Conservation (phyloP, 2,797 vertebrate genomes). For the Microchirus variegatus region DNA sequence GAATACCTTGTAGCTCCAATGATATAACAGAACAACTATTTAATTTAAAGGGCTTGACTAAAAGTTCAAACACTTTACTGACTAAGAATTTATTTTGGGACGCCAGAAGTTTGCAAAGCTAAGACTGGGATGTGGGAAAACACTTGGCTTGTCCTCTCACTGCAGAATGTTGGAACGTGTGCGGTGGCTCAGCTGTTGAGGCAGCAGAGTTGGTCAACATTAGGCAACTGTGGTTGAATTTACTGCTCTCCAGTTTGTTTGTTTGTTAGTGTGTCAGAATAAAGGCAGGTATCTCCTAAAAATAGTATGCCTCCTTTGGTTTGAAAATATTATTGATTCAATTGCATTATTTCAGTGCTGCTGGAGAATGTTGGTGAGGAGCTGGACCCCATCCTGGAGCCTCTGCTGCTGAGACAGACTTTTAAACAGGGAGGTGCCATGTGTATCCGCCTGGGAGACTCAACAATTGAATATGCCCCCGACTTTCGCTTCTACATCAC, state of each 20-base stretch:
- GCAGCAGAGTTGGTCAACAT: background rate
- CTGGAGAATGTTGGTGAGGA: slow-evolving; percentile 91
- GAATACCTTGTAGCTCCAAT: background rate
- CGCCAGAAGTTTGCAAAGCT: background rate
- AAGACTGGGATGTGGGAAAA: background rate
- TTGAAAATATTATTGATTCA: slow-evolving; percentile 10
- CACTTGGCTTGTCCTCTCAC: slow-evolving; percentile 11
- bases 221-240: background rate
- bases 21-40: slow-evolving; percentile 7
- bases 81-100: background rate
- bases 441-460: slow-evolving; percentile 89
- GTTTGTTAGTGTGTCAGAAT: background rate
- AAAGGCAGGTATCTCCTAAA: no score
- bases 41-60: background rate
- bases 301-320: background rate
- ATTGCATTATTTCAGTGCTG: slow-evolving; percentile 78
- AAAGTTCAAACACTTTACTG: background rate
- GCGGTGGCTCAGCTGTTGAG: background rate
- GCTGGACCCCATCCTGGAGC: slow-evolving; percentile 89
- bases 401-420: slow-evolving; percentile 89
- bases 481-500: slow-evolving; percentile 93
- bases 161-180: slow-evolving; percentile 8
- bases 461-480: slow-evolving; percentile 85
- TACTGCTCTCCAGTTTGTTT: slow-evolving; percentile 3
- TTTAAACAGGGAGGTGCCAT: slow-evolving; percentile 88